Conservation (phyloP, 2,888 invertebrate genomes). For the Clistopyga incitator region DNA sequence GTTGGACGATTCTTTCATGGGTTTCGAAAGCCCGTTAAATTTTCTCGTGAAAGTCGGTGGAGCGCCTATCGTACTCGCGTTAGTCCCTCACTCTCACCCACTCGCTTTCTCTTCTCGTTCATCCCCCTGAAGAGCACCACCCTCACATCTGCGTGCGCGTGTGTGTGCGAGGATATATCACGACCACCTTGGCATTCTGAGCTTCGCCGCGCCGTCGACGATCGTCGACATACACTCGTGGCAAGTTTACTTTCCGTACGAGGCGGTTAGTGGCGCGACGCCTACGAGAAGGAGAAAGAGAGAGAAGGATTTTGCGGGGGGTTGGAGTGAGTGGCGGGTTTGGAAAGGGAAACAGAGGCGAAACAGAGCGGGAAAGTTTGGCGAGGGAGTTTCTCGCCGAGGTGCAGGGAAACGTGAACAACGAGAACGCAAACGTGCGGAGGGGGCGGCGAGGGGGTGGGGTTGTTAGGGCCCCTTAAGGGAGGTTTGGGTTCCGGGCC, state of each 20-base stretch:
- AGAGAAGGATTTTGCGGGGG: background rate
- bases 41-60: slow-evolving; percentile 55
- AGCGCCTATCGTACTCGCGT: slow-evolving; percentile 76
- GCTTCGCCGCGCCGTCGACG: slow-evolving; percentile 15
- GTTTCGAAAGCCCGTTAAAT: slow-evolving; percentile 71
- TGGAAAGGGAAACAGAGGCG: slow-evolving; percentile 46
- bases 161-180: background rate
- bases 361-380: slow-evolving; percentile 60
- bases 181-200: slow-evolving; percentile 40
- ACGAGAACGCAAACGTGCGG: background rate
- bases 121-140: background rate
- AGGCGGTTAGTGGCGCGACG: slow-evolving; percentile 28
- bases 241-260: slow-evolving; percentile 68
- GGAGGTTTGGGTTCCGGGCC: slow-evolving; percentile 45
- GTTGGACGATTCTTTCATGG: slow-evolving; percentile 76
- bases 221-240: slow-evolving; percentile 44
- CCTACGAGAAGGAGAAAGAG: slow-evolving; percentile 3
- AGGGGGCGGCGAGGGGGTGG: background rate
- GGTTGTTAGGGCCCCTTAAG: slow-evolving; percentile 7
- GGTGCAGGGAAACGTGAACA: slow-evolving; percentile 31
- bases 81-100: slow-evolving; percentile 68
- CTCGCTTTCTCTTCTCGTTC: slow-evolving; percentile 36
- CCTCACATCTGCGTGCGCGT: background rate
- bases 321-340: slow-evolving; percentile 31
- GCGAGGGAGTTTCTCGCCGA: slow-evolving; percentile 36